phyloP scores from a whole-genome alignment of 2,888 invertebrate species.

The Chymomyza fuscimana region DNA sequence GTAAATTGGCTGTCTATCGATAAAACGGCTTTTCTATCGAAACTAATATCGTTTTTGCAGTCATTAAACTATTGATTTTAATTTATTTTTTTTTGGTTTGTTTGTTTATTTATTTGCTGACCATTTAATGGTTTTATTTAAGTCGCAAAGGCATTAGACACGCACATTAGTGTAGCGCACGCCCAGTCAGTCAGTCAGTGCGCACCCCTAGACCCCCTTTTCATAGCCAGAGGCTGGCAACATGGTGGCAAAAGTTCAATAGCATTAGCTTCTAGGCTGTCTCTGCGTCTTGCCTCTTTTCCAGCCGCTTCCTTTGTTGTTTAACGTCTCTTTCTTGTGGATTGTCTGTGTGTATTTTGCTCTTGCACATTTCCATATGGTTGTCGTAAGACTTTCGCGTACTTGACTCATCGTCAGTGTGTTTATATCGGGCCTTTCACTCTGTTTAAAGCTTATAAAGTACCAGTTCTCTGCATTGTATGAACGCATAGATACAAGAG shows the following conservation, averaged over 20 bases:
- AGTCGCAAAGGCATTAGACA: neutral
- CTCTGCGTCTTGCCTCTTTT: no score
- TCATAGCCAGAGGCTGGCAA: neutral
- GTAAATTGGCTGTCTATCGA: neutral
- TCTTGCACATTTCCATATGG: constrained; percentile 6
- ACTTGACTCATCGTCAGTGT: constrained; percentile 16
- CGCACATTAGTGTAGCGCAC: constrained; percentile 4
- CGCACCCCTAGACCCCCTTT: neutral
- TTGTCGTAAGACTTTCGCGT: neutral
- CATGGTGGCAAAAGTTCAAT: constrained; percentile 5
- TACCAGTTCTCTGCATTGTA: neutral
- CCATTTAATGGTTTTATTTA: constrained; percentile 11
- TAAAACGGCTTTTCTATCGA: neutral
- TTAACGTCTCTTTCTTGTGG: neutral
- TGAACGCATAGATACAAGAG: neutral
- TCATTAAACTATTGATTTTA: neutral
- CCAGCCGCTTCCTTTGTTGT: constrained; percentile 1
- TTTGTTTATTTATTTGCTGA: constrained; percentile 9
- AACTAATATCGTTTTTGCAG: neutral
- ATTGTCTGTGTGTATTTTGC: neutral
- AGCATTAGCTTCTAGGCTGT: neutral
- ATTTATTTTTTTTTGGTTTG: neutral
- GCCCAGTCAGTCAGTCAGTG: neutral
- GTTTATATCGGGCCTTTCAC: constrained; percentile 8
- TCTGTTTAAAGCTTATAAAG: constrained; percentile 17